phyloP scores from a whole-genome alignment of 1,140 invertebrate species.

The Daktulosphaira vitifoliae region DNA sequence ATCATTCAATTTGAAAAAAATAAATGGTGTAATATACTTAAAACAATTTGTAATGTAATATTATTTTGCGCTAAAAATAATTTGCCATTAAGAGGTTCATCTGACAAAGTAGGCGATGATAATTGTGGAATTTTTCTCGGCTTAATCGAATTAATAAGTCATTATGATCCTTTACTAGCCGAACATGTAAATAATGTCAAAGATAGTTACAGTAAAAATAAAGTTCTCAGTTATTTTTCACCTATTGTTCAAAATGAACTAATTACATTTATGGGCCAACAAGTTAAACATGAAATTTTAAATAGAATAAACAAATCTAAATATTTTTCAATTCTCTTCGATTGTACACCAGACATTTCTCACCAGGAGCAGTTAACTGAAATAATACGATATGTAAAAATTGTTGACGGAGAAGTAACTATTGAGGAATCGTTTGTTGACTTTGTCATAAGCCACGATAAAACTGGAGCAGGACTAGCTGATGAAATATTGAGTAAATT shows the following conservation, averaged over 20 bases:
- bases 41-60: not conserved
- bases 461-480: not conserved
- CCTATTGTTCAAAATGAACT: constrained; percentile 9
- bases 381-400: not conserved
- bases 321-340: constrained; percentile 15
- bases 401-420: not conserved
- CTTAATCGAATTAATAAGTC: constrained; percentile 4
- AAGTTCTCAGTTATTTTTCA: too few relatives aligned
- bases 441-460: not conserved
- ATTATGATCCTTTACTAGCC: not conserved
- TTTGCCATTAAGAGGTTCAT: not conserved
- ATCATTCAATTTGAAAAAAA: not conserved
- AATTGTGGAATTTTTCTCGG: constrained; percentile 3
- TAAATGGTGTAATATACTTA: constrained; percentile 6
- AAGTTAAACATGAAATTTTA: constrained; percentile 7
- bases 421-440: not conserved
- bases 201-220: not conserved
- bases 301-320: constrained; percentile 5
- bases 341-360: not conserved
- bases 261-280: constrained; percentile 1
- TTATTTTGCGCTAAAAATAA: constrained; percentile 3
- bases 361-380: not conserved
- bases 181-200: constrained; percentile 5
- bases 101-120: too few relatives aligned
- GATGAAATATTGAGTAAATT: not conserved